Evolutionary conservation across 1,140 invertebrate genomes (phyloP).

Genomic region (Cephus cinctus): DNA sequence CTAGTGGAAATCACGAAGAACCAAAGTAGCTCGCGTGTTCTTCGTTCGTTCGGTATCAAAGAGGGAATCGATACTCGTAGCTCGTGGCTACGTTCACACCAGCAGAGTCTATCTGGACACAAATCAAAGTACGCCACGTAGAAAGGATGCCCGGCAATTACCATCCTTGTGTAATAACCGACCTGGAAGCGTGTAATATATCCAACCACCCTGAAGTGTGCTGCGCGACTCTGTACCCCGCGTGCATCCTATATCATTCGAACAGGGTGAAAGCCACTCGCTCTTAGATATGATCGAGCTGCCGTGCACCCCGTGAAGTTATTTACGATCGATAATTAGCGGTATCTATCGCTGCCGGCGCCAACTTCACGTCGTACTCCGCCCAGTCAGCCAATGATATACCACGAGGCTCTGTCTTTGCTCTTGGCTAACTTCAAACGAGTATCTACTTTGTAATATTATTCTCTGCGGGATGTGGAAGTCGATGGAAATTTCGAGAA

Average conservation of each 20-base stretch:
- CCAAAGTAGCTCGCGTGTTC: too few species aligned
- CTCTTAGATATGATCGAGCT: slow-evolving; percentile 34
- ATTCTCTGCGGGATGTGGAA: too few species aligned
- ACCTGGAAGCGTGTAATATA: slow-evolving; percentile 26
- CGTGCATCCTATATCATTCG: slow-evolving; percentile 33
- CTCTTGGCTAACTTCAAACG: too few species aligned
- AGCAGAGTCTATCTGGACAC: slow-evolving; percentile 21
- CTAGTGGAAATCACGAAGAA: too few species aligned
- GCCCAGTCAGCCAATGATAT: slow-evolving; percentile 16
- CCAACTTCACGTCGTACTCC: slow-evolving; percentile 37
- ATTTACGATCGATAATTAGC: slow-evolving; percentile 59
- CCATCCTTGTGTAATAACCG: slow-evolving; percentile 29
- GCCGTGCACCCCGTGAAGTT: slow-evolving; percentile 36
- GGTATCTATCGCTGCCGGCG: slow-evolving; percentile 57
- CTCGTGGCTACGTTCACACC: slow-evolving; percentile 27
- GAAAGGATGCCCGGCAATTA: slow-evolving; percentile 24
- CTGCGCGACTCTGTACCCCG: slow-evolving; percentile 9
- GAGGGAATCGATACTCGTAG: slow-evolving; percentile 19
- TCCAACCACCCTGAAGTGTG: slow-evolving; percentile 25
- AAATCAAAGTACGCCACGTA: slow-evolving; percentile 20
- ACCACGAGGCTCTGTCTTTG: too few species aligned
- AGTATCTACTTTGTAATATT: too few species aligned
- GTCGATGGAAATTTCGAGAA: too few species aligned
- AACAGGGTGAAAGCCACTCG: slow-evolving; percentile 21
- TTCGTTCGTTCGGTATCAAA: too few species aligned